Evolutionary conservation across 2,888 invertebrate species (phyloP).

Genomic region (Rambutsinella grinnellia): DNA sequence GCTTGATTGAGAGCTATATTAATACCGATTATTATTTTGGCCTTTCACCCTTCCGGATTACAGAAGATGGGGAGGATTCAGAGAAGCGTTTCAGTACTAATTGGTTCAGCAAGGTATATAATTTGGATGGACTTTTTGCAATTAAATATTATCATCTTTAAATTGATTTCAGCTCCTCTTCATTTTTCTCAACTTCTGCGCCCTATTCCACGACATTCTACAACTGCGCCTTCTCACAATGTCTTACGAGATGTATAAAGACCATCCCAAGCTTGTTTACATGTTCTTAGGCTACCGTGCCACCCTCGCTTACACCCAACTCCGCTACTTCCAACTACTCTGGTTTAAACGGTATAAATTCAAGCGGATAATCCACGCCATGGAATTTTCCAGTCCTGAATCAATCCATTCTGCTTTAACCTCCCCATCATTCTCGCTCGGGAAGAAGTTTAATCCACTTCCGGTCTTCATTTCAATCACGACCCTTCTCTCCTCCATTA

Average conservation of each 20-base stretch:
- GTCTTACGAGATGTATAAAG: slow-evolving; percentile 12
- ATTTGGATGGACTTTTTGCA: background rate
- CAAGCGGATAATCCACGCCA: background rate
- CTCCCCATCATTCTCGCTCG: background rate
- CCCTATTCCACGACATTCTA: slow-evolving; percentile 7
- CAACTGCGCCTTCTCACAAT: slow-evolving; percentile 10
- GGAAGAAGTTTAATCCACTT: background rate
- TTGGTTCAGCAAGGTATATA: background rate
- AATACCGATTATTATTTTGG: slow-evolving; percentile 1
- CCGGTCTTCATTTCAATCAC: background rate
- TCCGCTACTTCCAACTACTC: slow-evolving; percentile 17
- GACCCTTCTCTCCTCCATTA: background rate
- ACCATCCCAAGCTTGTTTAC: slow-evolving; percentile 6
- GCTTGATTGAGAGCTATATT: slow-evolving; percentile 10
- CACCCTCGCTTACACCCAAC: slow-evolving; percentile 7
- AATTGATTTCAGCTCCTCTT: background rate
- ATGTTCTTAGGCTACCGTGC: slow-evolving; percentile 15
- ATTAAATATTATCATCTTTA: background rate
- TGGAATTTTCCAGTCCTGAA: slow-evolving; percentile 1
- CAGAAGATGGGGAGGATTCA: background rate
- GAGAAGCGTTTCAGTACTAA: background rate
- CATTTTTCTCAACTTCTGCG: background rate
- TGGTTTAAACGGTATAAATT: slow-evolving; percentile 25
- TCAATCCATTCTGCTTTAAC: background rate
- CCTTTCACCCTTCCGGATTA: slow-evolving; percentile 10